Conservation (phyloP, 2,888 invertebrate species). For the Agonopterix alstromeriana region DNA sequence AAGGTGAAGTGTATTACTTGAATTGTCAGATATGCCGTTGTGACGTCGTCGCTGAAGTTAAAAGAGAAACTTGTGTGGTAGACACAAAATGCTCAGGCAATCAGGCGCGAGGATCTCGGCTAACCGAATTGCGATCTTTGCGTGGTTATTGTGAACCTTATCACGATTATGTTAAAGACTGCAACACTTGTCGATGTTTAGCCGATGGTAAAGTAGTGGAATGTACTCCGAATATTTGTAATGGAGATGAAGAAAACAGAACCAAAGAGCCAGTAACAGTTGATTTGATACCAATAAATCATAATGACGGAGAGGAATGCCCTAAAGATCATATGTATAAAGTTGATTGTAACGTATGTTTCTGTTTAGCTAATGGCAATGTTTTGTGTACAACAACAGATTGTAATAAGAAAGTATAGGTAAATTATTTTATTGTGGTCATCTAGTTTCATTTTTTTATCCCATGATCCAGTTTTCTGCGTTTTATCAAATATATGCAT, state of each 20-base stretch:
- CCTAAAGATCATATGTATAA: constrained; percentile 41
- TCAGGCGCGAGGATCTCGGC: background rate
- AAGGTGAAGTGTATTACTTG: constrained; percentile 30
- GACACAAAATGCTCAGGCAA: constrained; percentile 19
- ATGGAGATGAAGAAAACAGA: background rate
- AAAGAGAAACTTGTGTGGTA: constrained; percentile 31
- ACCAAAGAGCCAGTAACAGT: constrained; percentile 19
- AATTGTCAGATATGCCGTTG: constrained; percentile 50
- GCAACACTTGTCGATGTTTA: constrained; percentile 48
- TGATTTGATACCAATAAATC: constrained; percentile 42
- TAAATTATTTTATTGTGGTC: too few relatives aligned
- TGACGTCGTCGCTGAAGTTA: constrained; percentile 15
- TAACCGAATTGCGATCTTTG: constrained; percentile 17
- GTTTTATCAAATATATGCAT: too few relatives aligned
- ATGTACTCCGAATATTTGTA: constrained; percentile 37
- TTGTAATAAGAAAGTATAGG: constrained; percentile 20
- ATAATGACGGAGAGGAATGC: constrained; percentile 27
- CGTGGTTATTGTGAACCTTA: constrained; percentile 53
- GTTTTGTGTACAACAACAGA: constrained; percentile 46
- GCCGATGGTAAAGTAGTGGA: constrained; percentile 37
- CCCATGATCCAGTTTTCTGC: too few relatives aligned
- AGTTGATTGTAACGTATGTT: constrained; percentile 52
- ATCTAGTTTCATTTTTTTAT: too few relatives aligned
- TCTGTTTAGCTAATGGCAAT: constrained; percentile 50
- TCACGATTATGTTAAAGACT: constrained; percentile 37